Evolutionary conservation across 2,888 invertebrate species (phyloP), one percentile per base, ranked within the genome.

Genomic region (Conops quadrifasciatus): DNA sequence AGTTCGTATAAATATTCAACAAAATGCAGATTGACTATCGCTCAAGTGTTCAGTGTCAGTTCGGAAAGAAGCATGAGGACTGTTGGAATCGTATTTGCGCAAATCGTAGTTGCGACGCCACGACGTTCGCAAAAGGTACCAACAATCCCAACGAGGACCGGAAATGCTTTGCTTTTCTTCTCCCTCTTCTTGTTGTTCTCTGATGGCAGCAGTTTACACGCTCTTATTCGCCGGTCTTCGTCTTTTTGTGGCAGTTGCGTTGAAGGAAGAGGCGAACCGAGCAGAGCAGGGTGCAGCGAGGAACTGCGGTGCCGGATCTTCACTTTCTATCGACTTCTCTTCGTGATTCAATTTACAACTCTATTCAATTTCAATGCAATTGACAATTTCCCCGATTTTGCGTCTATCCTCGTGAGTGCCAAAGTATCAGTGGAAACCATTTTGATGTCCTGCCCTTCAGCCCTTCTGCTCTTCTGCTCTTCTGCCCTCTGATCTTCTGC

Each of bases 311-410:
- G n/a, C 19, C 19, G 49, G 49, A n/a, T 49, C 49, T 49, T n/a
- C 49, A 49, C 9, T 53, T 53, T 53, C 21, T 21, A 13, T 63
- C 26, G 2, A 65, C 30, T 21, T 67, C 49, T 62, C 59, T 26
- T 28, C 56, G 51, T 67, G 36, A 67, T 67, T 66, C 62, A 62
- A 60, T 71, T 67, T 63, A 43, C 71, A 67, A 71, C 63, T 67
- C 47, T 67, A 62, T 67, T 67, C 67, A 67, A 58, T 67, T 71
- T 62, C 63, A 56, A 45, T 67, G 63, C 56, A 71, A 71, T 63
- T 71, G 71, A 45, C 67, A 67, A 71, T 67, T 67, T 71, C 71
- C 71, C 43, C 58, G 30, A n/a, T 67, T 67, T 67, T 63, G 56
- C 36, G 45, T 63, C n/a, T 65, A 51, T 65, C 30, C 70, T 69